Base-by-base conservation (phyloP, 2,113 vertebrate genomes). In the Xyrauchen texanus region DNA sequence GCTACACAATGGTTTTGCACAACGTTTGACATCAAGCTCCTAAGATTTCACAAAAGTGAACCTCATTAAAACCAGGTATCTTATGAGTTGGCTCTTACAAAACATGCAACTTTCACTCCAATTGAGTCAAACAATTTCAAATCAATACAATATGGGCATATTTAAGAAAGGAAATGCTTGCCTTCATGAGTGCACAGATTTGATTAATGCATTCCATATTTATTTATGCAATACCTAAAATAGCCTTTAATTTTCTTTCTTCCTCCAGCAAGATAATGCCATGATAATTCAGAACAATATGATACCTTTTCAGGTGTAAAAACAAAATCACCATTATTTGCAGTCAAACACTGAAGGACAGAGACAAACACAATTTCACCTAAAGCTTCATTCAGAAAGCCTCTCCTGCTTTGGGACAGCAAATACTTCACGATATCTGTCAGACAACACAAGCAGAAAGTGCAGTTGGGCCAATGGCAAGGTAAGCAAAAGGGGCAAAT, bases 181-280 rank as follows among this genome's bases (percentile, higher is more conserved):
- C 21, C 21, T 34, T 34, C 21, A 3, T 34, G 21, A 34, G 21
- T 34, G 21, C 21, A 34, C 21, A 34, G 21, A 34, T 34, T 34
- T 34, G 21, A 34, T 34, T 34, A 34, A 34, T 34, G 21, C 21
- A 34, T 34, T 34, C 21, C 21, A 34, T 34, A 34, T 34, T 34
- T 34, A 3, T 34, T 34, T 1, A 34, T 34, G 21, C 21, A 34
- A 34, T 34, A 79, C 88, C 90, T 91, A 92, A 93, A 91, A 91
- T 92, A 93, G 85, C 83, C 62, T 75, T 77, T 88, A 82, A 86
- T 3, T 80, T 34, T 80, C 5, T 62, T 47, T 79, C 49, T 65
- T 73, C 68, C 88, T 84, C 82, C 85, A 86, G 86, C 77, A 88
- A 86, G 84, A 87, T 90, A 86, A 89, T 89, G 85, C 85, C 4